phyloP scores from a whole-genome alignment of 2,888 invertebrate species.

The Drosophila meridionalis region DNA sequence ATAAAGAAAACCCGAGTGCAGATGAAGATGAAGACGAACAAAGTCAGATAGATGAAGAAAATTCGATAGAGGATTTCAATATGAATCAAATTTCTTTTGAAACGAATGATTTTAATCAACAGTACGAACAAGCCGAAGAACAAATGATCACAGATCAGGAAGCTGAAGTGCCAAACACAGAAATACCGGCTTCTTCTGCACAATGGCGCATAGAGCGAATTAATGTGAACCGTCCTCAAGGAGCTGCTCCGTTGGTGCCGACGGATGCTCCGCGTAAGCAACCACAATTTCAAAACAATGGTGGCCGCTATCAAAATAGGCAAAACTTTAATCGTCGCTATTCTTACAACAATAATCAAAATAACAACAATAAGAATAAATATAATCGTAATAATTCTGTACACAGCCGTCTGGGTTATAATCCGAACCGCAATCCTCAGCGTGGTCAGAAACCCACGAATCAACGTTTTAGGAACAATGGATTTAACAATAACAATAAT shows the following conservation, averaged over 20 bases:
- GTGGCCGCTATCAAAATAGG: background rate
- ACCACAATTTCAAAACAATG: too few relatives aligned
- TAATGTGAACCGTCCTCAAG: slow-evolving; percentile 63
- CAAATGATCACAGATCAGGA: background rate
- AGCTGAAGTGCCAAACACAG: too few relatives aligned
- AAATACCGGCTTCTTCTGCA: slow-evolving; percentile 25
- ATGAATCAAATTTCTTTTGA: slow-evolving; percentile 39
- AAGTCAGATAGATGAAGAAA: slow-evolving; percentile 13
- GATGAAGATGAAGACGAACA: slow-evolving; percentile 5
- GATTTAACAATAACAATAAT: background rate
- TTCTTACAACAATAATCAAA: background rate
- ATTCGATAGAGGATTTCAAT: slow-evolving; percentile 17
- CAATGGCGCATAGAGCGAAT: slow-evolving; percentile 65
- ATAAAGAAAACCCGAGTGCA: slow-evolving; percentile 32
- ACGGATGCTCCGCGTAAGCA: background rate
- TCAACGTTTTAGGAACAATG: slow-evolving; percentile 36
- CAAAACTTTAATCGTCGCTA: background rate
- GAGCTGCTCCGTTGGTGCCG: slow-evolving; percentile 66
- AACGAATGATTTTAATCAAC: slow-evolving; percentile 55
- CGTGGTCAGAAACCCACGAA: slow-evolving; percentile 6
- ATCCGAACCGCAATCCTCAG: slow-evolving; percentile 6
- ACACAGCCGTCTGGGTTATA: slow-evolving; percentile 15
- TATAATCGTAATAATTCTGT: background rate
- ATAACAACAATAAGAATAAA: background rate
- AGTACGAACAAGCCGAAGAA: slow-evolving; percentile 23